Evolutionary conservation across 92 coral and sea anemone species (phyloP), one percentile per base, ranked within the genome.

Genomic region (Epizoanthus scotinus): DNA sequence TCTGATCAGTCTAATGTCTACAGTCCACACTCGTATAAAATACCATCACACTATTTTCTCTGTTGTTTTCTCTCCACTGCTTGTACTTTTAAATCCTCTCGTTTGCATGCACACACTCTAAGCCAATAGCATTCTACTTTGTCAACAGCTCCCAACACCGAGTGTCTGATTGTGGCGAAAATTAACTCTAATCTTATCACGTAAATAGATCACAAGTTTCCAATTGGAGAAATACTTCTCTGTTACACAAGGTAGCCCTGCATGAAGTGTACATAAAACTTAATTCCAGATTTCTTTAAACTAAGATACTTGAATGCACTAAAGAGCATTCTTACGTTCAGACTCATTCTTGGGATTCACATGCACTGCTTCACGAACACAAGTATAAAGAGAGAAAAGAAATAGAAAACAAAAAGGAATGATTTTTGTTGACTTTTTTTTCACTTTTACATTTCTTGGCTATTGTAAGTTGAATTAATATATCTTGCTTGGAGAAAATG

Each of bases 401-500:
- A 75, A 75, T 59, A 59, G 67, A 75, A 56, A 36, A 74, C 67
- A 59, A 73, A 22, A 59, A 21, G 20, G 68, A 38, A 55, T 27
- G 64, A 71, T 55, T 58, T 58, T 75, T 55, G 59, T 75, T 75
- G 24, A n/a, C 18, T 63, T 59, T 55, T n/a, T 59, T 36, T 59
- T 75, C 42, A 58, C 60, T 67, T 73, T 73, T 57, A 75, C 81
- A 75, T 59, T 75, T 59, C 68, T 75, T 22, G 81, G 53, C 63
- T 75, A 75, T 58, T 75, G 55, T 59, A 75, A 75, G 38, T 58
- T 36, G 81, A 75, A 34, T 75, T 75, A 53, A 60, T 75, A 75
- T 75, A 75, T 36, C 81, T 59, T 74, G 67, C 80, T 56, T 63
- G 81, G 67, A 59, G 81, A 75, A 73, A 64, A 60, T 59, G 67